Conservation (phyloP, 2,888 invertebrate species). For the Pycnomerus fuliginosus region DNA sequence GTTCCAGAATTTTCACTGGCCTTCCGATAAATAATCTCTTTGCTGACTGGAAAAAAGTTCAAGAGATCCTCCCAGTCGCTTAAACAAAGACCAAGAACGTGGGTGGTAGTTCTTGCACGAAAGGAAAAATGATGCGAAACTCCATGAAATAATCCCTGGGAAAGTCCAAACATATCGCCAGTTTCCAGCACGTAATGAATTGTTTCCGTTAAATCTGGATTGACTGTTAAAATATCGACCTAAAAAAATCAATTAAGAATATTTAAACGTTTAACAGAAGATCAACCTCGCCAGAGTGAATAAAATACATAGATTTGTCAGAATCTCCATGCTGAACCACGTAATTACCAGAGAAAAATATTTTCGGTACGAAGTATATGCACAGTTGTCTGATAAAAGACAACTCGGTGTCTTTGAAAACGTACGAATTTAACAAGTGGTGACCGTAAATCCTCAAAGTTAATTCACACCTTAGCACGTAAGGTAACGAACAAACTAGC, state of each 20-base stretch:
- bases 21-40: conserved; percentile 36
- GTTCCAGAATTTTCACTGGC: too few species aligned
- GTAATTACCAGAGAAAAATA: conserved; percentile 59
- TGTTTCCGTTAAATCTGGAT: conserved; percentile 53
- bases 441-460: conserved; percentile 57
- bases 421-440: conserved; percentile 55
- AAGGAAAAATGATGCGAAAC: conserved; percentile 59
- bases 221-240: conserved; percentile 57
- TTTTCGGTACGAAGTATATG: conserved; percentile 56
- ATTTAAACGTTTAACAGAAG: neutral
- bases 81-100: conserved; percentile 55
- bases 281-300: conserved; percentile 56
- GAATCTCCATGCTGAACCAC: conserved; percentile 59
- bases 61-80: conserved; percentile 57
- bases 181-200: conserved; percentile 57
- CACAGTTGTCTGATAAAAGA: conserved; percentile 56
- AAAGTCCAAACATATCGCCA: conserved; percentile 59
- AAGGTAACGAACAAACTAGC: too few species aligned
- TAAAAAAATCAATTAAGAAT: conserved; percentile 7
- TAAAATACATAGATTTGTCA: conserved; percentile 59
- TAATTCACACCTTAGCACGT: too few species aligned
- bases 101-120: conserved; percentile 56
- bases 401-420: conserved; percentile 56
- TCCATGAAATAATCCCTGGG: conserved; percentile 58
- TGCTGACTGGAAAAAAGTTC: conserved; percentile 38